phyloP scores from a whole-genome alignment of 2,888 invertebrate genomes.

The Scaptodrosophila latifasciaeformis region DNA sequence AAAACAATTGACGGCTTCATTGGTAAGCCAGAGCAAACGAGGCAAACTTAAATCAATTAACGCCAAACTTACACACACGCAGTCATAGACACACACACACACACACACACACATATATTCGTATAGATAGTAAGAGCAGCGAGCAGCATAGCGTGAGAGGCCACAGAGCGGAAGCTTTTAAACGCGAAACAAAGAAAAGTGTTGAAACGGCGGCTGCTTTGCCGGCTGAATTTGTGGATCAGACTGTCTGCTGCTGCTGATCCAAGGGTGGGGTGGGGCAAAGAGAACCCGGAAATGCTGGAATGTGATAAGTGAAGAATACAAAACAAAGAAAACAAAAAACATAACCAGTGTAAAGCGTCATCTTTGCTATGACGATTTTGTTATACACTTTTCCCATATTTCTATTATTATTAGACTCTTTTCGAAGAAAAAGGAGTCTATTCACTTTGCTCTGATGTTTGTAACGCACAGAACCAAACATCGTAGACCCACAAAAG shows the following conservation, averaged over 20 bases:
- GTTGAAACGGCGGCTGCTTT: slow-evolving; percentile 19
- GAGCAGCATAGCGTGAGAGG: too few relatives aligned
- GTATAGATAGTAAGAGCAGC: too few relatives aligned
- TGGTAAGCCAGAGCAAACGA: not conserved
- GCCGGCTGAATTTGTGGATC: not conserved
- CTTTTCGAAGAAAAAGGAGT: too few relatives aligned
- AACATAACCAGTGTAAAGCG: not conserved
- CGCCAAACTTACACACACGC: not conserved
- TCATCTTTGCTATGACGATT: too few relatives aligned
- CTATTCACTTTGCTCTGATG: too few relatives aligned
- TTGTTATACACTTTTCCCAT: too few relatives aligned
- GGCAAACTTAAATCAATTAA: slow-evolving; percentile 1
- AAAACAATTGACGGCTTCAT: too few relatives aligned
- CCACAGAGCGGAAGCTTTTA: slow-evolving; percentile 50
- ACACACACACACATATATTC: not conserved
- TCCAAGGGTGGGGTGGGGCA: too few relatives aligned
- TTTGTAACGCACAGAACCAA: too few relatives aligned
- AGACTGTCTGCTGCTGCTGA: not conserved
- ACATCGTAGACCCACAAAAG: too few relatives aligned
- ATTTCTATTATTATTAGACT: too few relatives aligned
- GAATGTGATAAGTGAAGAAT: slow-evolving; percentile 48
- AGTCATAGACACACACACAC: not conserved
- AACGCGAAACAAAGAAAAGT: slow-evolving; percentile 41
- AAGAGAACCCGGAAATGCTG: too few relatives aligned
- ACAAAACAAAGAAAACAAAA: slow-evolving; percentile 45